Evolutionary conservation across 2,113 vertebrate species (phyloP), one percentile per base, ranked within the genome.

Genomic region (Forbesichthys papilliferus): DNA sequence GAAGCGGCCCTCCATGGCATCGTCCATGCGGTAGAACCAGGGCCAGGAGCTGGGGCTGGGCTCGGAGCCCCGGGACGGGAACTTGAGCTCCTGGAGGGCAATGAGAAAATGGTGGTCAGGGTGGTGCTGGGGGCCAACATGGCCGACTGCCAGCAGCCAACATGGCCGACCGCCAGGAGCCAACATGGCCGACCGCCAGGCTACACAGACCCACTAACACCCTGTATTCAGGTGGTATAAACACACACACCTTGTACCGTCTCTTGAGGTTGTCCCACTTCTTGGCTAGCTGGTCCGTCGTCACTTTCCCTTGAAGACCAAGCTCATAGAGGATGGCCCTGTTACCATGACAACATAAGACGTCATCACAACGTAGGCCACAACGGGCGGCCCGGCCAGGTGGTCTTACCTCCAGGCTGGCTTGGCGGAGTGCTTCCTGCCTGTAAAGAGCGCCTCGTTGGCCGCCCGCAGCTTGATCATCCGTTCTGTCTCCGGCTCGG

Each of bases 11-110:
- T 91, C 89, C 83, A 92, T 87, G 66, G 92, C 90, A 46, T 93
- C 91, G 7, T 92, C 91, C 92, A 93, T 90, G 0, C 90, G 79
- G 82, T 89, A 88, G 69, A 90, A 92, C 92, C 92, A 93, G 53
- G 90, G 91, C 92, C 92, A 93, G 73, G 88, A 91, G 78, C 75
- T 84, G 4, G 87, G 90, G 77, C 85, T 90, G 0, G 80, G 77
- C 71, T 90, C 90, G 42, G 78, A 79, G 0, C 87, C 87, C 0
- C 79, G 86, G 1, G 90, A 72, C 0, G 90, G 90, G 51, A 87
- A 90, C 84, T 89, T 90, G 64, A 91, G 77, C 84, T 90, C 90
- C 90, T 89, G 79, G n/a, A 9, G 27, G 74, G 27, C 70, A 34
- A 64, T 46, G 34, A 34, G 33, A 42, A 49, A 52, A 65, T 12